Base-by-base conservation (phyloP, 2,113 vertebrate genomes). In the Tragelaphus scriptus region DNA sequence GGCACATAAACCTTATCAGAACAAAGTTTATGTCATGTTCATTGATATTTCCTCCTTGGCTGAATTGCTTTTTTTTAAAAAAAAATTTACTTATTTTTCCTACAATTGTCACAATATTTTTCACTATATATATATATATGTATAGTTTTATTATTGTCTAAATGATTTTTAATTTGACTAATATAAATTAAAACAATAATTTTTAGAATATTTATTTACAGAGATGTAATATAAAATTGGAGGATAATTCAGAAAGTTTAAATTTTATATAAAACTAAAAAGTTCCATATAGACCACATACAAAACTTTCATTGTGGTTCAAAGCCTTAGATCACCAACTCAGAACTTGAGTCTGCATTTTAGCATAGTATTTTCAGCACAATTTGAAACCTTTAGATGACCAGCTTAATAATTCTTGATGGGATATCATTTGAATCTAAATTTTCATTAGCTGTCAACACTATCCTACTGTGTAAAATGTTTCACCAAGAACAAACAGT, bases 381-480 rank as follows among this genome's bases (percentile, higher is more conserved):
- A 71, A 75, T n/a, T 61, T 77, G 13, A 85, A 85, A 36, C 8
- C n/a, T 51, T 89, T 63, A 53, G 80, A 63, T 94, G 53, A 82
- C 1, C 8, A 36, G 1, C 15, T 94, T 90, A 16, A 7, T 36
- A 61, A 86, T 56, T 49, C 11, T n/a, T 88, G 23, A 26, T 71
- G 25, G 13, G 25, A 47, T 32, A 92, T 49, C 40, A 96, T 98
- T 96, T 96, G 90, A 90, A 47, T 88, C 96, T 98, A 58, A 88
- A 97, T 96, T 95, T 97, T 86, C 97, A 85, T 97, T 97, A 94
- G 85, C 65, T 95, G 5, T 92, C 95, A 88, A 44, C 23, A 47
- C 26, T 86, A 98, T 97, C 81, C 90, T 81, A 88, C 14, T 36
- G 2, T 93, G 61, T 32, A 6, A 23, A 95, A 80, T 28, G 95